Evolutionary conservation across 2,113 vertebrate species (phyloP).

Genomic region (Rhipidura dahli): DNA sequence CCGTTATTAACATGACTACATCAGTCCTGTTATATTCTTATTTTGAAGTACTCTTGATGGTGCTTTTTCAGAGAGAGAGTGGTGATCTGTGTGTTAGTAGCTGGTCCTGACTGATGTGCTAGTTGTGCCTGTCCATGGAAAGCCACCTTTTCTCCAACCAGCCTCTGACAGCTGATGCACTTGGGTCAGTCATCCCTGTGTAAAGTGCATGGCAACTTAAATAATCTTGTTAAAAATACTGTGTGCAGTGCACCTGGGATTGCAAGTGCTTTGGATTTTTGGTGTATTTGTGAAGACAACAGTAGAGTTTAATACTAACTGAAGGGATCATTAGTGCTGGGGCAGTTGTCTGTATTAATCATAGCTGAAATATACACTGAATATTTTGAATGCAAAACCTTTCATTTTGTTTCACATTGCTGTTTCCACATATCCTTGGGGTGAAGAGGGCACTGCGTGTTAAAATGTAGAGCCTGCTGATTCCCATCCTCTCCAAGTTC

Average conservation of each 20-base stretch:
- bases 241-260: background rate
- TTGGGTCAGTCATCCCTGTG: background rate
- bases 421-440: background rate
- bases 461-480: background rate
- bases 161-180: background rate
- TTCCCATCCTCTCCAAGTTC: background rate
- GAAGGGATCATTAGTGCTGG: background rate
- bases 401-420: background rate
- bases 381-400: background rate
- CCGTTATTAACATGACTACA: background rate
- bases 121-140: background rate
- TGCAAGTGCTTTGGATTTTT: background rate
- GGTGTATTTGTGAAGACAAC: background rate
- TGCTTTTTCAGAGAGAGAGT: background rate
- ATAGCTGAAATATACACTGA: background rate
- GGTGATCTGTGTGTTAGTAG: background rate
- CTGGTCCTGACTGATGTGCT: background rate
- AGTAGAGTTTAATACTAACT: background rate
- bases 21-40: background rate
- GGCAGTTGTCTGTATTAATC: background rate
- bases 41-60: background rate
- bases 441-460: background rate
- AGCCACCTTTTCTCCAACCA: background rate
- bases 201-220: background rate
- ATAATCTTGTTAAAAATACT: background rate